Conservation (phyloP, 1,140 invertebrate species). For the Lethrus apterus region DNA sequence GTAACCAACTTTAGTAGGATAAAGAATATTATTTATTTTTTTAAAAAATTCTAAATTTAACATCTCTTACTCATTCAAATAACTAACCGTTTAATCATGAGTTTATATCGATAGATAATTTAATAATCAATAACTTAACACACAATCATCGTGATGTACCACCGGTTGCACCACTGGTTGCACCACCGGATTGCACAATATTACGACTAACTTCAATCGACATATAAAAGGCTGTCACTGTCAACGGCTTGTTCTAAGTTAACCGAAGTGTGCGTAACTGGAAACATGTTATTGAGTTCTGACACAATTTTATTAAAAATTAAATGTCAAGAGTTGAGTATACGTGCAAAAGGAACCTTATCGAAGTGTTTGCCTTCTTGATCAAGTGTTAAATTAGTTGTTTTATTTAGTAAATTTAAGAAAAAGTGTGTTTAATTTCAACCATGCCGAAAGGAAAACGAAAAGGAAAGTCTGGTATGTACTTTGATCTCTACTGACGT, state of each 20-base stretch:
- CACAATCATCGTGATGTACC: too few relatives aligned
- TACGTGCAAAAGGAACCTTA: conserved; percentile 34
- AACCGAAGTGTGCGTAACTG: conserved; percentile 5
- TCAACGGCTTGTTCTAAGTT: too few relatives aligned
- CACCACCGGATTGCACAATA: too few relatives aligned
- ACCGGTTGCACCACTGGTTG: too few relatives aligned
- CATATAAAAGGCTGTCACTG: too few relatives aligned
- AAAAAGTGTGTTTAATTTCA: conserved; percentile 30
- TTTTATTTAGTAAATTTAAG: conserved; percentile 38
- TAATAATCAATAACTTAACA: too few relatives aligned
- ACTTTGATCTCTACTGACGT: too few relatives aligned
- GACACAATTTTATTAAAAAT: conserved; percentile 31
- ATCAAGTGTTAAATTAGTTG: conserved; percentile 39
- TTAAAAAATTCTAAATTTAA: too few relatives aligned
- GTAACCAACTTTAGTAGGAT: neutral
- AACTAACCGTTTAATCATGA: too few relatives aligned
- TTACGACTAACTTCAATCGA: too few relatives aligned
- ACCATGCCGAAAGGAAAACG: conserved; percentile 41
- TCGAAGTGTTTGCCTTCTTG: conserved; percentile 41
- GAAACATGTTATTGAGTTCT: conserved; percentile 37
- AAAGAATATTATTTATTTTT: conserved; percentile 1
- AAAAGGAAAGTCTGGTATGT: conserved; percentile 41
- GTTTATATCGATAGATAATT: too few relatives aligned
- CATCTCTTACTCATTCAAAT: too few relatives aligned
- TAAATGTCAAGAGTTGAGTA: conserved; percentile 38